Evolutionary conservation across 2,888 invertebrate genomes (phyloP).

Genomic region (Rhyacophila evoluta): DNA sequence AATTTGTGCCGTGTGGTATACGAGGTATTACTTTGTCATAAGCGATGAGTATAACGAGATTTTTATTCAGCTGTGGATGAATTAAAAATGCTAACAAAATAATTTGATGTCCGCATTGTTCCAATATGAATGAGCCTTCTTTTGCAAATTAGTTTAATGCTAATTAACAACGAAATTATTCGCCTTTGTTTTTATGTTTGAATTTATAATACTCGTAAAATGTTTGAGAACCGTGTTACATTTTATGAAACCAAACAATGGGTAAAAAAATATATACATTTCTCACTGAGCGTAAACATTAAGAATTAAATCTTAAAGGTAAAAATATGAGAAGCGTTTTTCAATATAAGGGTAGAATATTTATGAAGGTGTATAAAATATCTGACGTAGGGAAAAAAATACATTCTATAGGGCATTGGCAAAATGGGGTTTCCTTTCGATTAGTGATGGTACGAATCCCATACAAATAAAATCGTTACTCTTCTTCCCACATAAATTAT

Average conservation of each 20-base stretch:
- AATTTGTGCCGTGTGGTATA: too few relatives aligned
- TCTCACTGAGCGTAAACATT: not conserved
- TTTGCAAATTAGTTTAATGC: not conserved
- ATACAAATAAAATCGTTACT: conserved; percentile 12
- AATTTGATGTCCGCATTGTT: too few relatives aligned
- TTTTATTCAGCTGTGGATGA: too few relatives aligned
- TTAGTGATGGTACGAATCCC: conserved; percentile 19
- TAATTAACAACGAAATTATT: not conserved
- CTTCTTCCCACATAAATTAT: not conserved
- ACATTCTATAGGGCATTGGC: conserved; percentile 6
- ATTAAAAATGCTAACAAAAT: too few relatives aligned
- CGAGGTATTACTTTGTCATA: too few relatives aligned
- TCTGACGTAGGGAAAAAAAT: not conserved
- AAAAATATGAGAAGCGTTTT: conserved; percentile 1
- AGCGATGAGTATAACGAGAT: too few relatives aligned
- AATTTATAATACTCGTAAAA: not conserved
- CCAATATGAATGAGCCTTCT: too few relatives aligned
- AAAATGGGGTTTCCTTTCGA: conserved; percentile 13
- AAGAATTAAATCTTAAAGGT: conserved; percentile 15
- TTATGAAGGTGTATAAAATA: conserved; percentile 14
- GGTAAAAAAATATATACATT: not conserved
- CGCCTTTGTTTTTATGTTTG: not conserved
- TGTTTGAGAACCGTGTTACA: not conserved
- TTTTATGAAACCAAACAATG: not conserved
- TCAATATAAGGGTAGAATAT: conserved; percentile 10